Evolutionary conservation across 2,888 invertebrate genomes (phyloP), one percentile per base, ranked within the genome.

Genomic region (Pachymerium ferrugineum): DNA sequence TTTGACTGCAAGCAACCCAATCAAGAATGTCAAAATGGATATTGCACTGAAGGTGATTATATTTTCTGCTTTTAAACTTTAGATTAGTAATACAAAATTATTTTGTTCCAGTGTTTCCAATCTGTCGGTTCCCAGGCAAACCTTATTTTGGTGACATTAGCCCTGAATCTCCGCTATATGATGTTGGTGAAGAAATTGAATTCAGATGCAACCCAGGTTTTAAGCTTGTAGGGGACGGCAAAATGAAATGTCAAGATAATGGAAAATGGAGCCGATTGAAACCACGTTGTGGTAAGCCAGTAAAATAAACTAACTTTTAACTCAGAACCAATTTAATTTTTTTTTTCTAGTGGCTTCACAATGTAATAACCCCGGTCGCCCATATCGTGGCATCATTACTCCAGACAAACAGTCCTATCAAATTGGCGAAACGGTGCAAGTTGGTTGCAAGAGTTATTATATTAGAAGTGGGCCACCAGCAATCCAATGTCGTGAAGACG

Each of bases 1-100:
- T 71, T 71, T 8, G 71, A 71, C n/a, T 71, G 71, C 42, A 71
- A 10, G 16, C 35, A 38, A 14, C 71, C 71, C 1, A 10, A 14
- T 16, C 12, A 62, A 62, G 71, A 71, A 42, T 71, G 71, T 28
- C 6, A 12, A 5, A 42, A 71, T 22, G 22, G 35, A 22, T 16
- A 22, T 22, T 71, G 71, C 42, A 35, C 12, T 6, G n/a, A 33
- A 33, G 16, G 70, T 70, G 31, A 33, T 12, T 33, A 70, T 70
- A 22, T 14, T 67, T 12, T 38, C 3, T 38, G 38, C n/a, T n/a
- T n/a, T n/a, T n/a, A n/a, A n/a, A n/a, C n/a, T n/a, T n/a, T n/a
- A n/a, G n/a, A n/a, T n/a, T n/a, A 38, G 16, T 38, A 38, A 38
- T 38, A 38, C n/a, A 38, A 38, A 38, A 38, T 42, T 1, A n/a